Percentiles rank a stretch among this genome's conserved stretches.
phyloP scores from a whole-genome alignment of 2,888 invertebrate species.

The Dione juno region DNA sequence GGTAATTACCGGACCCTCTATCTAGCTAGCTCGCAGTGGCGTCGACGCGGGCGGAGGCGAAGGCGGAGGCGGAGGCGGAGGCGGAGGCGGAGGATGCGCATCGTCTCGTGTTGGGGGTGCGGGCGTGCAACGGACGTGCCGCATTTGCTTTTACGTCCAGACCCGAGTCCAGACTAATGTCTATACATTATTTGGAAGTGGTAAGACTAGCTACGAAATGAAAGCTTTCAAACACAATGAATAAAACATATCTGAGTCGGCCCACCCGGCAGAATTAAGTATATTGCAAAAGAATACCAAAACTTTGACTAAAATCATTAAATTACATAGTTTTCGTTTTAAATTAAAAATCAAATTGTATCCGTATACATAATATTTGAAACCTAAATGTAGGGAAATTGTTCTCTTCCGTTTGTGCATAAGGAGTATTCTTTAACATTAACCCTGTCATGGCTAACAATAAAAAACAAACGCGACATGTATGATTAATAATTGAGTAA shows the following conservation, averaged over 20 bases:
- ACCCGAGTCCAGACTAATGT: conserved; percentile 6
- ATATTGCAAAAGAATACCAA: background rate
- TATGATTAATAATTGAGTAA: conserved; percentile 9
- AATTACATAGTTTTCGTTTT: background rate
- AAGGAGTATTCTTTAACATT: background rate
- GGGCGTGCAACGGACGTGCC: conserved; percentile 18
- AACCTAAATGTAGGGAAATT: background rate
- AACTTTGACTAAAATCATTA: background rate
- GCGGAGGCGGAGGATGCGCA: conserved; percentile 14
- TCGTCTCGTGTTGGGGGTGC: conserved; percentile 16
- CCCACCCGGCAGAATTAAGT: background rate
- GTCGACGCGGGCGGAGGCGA: background rate
- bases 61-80: background rate
- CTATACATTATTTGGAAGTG: background rate
- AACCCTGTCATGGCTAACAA: conserved; percentile 2
- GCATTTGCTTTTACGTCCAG: conserved; percentile 6
- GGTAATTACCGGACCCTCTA: conserved; percentile 7
- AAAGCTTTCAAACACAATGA: background rate
- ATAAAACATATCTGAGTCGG: background rate
- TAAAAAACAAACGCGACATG: background rate
- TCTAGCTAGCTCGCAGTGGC: background rate
- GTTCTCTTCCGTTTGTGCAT: background rate
- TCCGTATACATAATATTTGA: background rate
- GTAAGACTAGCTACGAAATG: conserved; percentile 3
- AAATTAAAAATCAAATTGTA: background rate